Evolutionary conservation across 2,888 invertebrate genomes (phyloP).

Genomic region (Leptopilina drosophilae): DNA sequence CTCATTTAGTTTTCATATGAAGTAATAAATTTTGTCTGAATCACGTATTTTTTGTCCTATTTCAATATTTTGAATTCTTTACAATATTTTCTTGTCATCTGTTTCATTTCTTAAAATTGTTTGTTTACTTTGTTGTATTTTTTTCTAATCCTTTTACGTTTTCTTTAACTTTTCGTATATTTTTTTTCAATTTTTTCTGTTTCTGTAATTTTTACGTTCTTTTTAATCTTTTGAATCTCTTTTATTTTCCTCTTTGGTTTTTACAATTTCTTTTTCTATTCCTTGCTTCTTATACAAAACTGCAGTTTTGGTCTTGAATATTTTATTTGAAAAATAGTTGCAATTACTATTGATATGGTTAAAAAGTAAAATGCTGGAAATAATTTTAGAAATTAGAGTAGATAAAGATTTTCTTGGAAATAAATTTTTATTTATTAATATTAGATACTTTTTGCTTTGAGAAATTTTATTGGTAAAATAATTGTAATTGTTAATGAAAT

Average conservation of each 20-base stretch:
- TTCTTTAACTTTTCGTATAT: neutral
- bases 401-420: too few species aligned
- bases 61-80: too few species aligned
- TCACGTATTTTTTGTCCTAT: too few species aligned
- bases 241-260: neutral
- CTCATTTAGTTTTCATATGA: neutral
- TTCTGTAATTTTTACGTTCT: neutral
- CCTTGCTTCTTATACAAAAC: neutral
- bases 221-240: constrained; percentile 15
- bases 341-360: too few species aligned
- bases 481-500: neutral
- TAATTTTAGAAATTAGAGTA: too few species aligned
- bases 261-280: neutral
- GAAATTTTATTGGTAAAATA: neutral
- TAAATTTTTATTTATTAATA: too few species aligned
- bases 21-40: too few species aligned
- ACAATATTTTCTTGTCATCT: neutral
- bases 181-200: constrained; percentile 13
- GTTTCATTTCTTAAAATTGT: neutral
- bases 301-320: neutral
- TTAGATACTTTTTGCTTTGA: too few species aligned
- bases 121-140: neutral
- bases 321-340: neutral
- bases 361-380: too few species aligned
- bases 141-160: neutral